Percentiles rank a stretch among this genome's conserved stretches.
Conservation (phyloP, 2,888 invertebrate species). For the Euspilapteryx auroguttella region DNA sequence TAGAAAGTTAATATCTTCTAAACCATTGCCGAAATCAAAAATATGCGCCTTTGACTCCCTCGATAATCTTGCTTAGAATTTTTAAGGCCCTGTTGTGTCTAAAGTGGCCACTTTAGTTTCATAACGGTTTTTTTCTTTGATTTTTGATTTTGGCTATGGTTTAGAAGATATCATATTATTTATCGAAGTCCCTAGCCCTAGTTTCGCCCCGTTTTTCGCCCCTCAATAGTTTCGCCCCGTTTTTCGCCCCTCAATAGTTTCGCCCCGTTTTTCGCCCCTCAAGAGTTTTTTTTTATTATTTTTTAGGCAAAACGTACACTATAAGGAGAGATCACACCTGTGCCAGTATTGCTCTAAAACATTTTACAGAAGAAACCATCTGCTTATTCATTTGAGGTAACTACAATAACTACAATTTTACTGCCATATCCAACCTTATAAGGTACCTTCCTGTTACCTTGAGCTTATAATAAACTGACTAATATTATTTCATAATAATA, state of each 20-base stretch:
- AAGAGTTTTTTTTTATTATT: slow-evolving; percentile 1
- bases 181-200: too few relatives aligned
- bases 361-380: slow-evolving; percentile 43
- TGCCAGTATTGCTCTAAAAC: slow-evolving; percentile 50
- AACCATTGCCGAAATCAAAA: too few relatives aligned
- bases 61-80: too few relatives aligned
- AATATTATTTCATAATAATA: too few relatives aligned
- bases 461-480: background rate
- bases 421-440: background rate
- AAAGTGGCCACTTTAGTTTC: too few relatives aligned
- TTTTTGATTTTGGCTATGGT: too few relatives aligned
- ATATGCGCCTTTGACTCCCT: too few relatives aligned
- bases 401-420: background rate
- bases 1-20: too few relatives aligned
- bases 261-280: background rate
- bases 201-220: too few relatives aligned
- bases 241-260: background rate
- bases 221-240: background rate
- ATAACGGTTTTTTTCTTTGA: too few relatives aligned
- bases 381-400: slow-evolving; percentile 39
- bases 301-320: slow-evolving; percentile 41
- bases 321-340: slow-evolving; percentile 36
- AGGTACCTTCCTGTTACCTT: background rate
- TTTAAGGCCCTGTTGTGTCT: too few relatives aligned
- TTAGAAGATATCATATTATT: too few relatives aligned